Base-by-base conservation (phyloP, 2,797 vertebrate genomes). In the Premnoplex brunnescens region DNA sequence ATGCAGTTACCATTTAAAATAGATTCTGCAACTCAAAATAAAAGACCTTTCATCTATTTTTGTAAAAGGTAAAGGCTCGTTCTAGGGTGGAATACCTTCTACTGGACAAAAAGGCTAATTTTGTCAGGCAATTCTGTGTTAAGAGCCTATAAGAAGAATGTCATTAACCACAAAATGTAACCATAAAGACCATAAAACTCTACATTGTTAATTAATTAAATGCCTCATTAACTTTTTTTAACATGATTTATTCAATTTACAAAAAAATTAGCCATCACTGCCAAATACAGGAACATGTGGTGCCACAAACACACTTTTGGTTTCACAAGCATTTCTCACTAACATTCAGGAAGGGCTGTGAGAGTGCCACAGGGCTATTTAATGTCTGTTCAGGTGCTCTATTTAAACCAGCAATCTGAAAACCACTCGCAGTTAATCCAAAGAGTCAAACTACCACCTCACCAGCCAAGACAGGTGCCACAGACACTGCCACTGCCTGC, bases 191-290 rank as follows among this genome's bases (percentile, higher is more conserved):
- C 97, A 98, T 98, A 98, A 98, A 97, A 98, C 97, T 94, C 95
- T 71, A 98, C 97, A 97, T 94, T 97, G 97, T 98, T 98, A 98
- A 98, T 98, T 98, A 98, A 98, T 98, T 98, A 98, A 97, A 98
- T 97, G 98, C 97, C 97, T 97, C 97, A 97, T 98, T 98, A 98
- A 98, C 97, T 97, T 98, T 98, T 98, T 98, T 86, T 94, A 97
- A 97, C 97, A 97, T 97, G 97, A 98, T 97, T 98, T 98, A 98
- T 97, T 97, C 94, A 93, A 97, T 98, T 98, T 97, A 97, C 96
- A 97, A 97, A 97, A 97, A 97, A 97, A 97, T 91, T 92, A 97
- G 95, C 96, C 96, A 94, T 96, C 87, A 15, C 41, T 81, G 93
- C 93, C 68, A 52, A 97, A 97, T 10, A 76, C 51, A 74, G 81